Evolutionary conservation across 64 coral and sea anemone species (phyloP).

Genomic region (Actinia tenebrosa): DNA sequence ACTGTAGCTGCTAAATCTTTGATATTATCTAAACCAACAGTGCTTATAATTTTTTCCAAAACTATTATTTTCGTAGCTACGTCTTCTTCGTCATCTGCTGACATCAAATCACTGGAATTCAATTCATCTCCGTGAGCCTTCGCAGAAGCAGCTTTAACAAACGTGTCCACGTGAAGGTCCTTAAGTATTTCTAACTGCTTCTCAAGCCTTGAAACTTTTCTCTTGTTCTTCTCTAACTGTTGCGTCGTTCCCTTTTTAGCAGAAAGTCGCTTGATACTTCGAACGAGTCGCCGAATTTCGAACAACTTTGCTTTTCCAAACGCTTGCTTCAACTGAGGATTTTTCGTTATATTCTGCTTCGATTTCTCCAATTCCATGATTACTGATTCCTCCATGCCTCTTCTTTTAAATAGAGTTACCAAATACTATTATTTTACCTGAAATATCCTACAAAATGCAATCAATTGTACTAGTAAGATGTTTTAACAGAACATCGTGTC

Average conservation of each 20-base stretch:
- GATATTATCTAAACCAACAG: not conserved
- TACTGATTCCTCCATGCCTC: not conserved
- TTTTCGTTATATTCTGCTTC: not conserved
- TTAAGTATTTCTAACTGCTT: conserved; percentile 60
- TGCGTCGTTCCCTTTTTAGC: conserved; percentile 43
- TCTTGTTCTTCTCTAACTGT: conserved; percentile 66
- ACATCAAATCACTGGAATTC: not conserved
- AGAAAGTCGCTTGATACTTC: conserved; percentile 48
- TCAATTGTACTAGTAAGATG: not conserved
- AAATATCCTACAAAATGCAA: not conserved
- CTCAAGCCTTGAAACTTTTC: conserved; percentile 41
- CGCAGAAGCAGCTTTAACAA: not conserved
- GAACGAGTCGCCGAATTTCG: conserved; percentile 46
- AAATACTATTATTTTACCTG: not conserved
- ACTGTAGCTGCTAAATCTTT: not conserved
- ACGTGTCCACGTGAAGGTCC: conserved; percentile 31
- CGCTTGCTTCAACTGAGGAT: not conserved
- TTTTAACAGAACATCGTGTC: not conserved
- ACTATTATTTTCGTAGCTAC: conserved; percentile 16
- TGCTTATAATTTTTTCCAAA: not conserved
- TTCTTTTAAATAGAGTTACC: not conserved
- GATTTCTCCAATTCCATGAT: not conserved
- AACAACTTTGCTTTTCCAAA: conserved; percentile 52
- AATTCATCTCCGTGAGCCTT: not conserved
- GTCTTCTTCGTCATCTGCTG: not conserved